Evolutionary conservation across 2,113 vertebrate species (phyloP).

Genomic region (Poecilia latipinna): DNA sequence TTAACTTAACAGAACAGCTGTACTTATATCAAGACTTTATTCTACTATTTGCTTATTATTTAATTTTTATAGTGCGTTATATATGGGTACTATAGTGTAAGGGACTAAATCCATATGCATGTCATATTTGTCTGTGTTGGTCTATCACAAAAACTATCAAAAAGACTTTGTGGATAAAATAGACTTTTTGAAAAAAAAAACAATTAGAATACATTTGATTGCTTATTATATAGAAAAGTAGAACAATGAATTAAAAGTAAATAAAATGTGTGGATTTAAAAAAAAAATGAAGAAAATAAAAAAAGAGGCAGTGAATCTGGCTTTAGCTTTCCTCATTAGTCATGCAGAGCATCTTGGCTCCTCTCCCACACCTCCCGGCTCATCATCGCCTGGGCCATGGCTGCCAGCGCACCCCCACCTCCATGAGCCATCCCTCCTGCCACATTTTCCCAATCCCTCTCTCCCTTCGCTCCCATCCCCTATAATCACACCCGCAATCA

Average conservation of each 20-base stretch:
- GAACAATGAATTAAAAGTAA: conserved; percentile 11
- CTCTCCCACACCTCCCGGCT: conserved; percentile 95
- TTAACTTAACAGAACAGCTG: too few species aligned
- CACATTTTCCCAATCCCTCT: conserved; percentile 78
- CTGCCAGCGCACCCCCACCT: conserved; percentile 90
- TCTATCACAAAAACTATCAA: background rate
- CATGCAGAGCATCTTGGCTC: conserved; percentile 93
- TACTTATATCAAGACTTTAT: too few species aligned
- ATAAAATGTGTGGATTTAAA: conserved; percentile 21
- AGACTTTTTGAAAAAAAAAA: background rate
- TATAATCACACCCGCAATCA: conserved; percentile 99
- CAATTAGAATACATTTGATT: background rate
- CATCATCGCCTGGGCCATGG: conserved; percentile 93
- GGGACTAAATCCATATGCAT: background rate
- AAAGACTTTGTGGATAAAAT: too few species aligned
- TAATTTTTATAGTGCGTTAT: background rate
- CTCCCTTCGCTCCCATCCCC: conserved; percentile 81
- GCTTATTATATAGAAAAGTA: background rate
- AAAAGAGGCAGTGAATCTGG: conserved; percentile 31
- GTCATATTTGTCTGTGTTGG: background rate
- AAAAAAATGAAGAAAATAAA: conserved; percentile 27
- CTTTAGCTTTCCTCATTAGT: conserved; percentile 85
- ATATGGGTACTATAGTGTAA: background rate
- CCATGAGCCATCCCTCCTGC: conserved; percentile 82
- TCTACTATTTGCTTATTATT: too few species aligned